These are phyloP conservation scores for Agrochola circellaris DNA, from an alignment of 2,888 invertebrate genomes.

Conservation along the genomic window DNA sequence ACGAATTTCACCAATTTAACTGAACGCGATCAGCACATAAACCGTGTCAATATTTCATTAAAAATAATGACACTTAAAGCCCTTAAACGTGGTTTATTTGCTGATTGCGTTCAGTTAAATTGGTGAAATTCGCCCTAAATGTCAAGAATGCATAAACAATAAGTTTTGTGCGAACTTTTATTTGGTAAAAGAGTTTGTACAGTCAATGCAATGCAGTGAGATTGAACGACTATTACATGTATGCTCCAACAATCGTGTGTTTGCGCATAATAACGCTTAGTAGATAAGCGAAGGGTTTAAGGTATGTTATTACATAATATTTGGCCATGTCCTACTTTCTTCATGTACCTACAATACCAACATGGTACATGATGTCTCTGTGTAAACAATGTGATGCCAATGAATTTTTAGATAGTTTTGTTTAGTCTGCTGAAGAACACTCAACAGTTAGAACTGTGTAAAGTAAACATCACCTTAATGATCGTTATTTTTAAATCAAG, in stretches of 20 bases:
- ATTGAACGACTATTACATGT: background rate
- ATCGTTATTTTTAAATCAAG: constrained; percentile 22
- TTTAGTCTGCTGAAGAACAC: constrained; percentile 17
- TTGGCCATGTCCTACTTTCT: constrained; percentile 45
- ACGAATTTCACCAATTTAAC: too few species aligned
- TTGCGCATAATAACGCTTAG: constrained; percentile 5
- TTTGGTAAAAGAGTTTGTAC: background rate
- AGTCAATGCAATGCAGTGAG: background rate
- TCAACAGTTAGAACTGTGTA: constrained; percentile 1
- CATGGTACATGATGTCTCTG: background rate
- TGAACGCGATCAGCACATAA: too few species aligned
- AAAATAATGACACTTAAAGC: too few species aligned
- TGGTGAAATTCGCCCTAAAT: too few species aligned
- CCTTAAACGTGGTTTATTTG: too few species aligned
- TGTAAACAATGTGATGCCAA: constrained; percentile 19
- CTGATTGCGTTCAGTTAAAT: too few species aligned
- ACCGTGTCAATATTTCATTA: too few species aligned
- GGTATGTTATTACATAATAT: constrained; percentile 9
- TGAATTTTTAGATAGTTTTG: constrained; percentile 6
- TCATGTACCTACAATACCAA: too few species aligned
- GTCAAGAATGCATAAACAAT: too few species aligned
- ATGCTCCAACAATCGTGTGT: constrained; percentile 8
- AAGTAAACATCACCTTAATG: constrained; percentile 21
- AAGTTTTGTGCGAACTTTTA: too few species aligned
- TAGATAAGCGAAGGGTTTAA: constrained; percentile 45